Conservation (phyloP, 35 echinoderm and acorn worm species). For the Heliocidaris erythrogramma region DNA sequence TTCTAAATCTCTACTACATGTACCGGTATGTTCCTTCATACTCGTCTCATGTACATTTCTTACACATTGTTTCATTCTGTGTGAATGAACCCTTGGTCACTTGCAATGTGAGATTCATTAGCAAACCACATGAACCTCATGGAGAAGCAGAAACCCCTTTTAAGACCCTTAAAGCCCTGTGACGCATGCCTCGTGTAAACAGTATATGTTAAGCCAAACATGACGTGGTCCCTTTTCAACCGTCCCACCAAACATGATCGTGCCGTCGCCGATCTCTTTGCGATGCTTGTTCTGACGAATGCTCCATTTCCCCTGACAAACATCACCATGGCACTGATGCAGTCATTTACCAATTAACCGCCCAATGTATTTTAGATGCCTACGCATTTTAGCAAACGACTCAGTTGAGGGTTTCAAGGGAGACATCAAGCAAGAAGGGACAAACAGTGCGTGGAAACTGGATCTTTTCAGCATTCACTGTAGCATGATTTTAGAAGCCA, state of each 20-base stretch:
- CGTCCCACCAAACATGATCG: background rate
- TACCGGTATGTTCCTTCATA: no score
- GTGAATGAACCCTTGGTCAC: background rate
- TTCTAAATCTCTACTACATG: no score
- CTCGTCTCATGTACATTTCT: no score
- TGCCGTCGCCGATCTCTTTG: background rate
- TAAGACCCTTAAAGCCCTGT: background rate
- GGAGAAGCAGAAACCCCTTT: background rate
- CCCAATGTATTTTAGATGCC: constrained; percentile 5
- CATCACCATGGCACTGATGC: constrained; percentile 7
- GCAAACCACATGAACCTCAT: background rate
- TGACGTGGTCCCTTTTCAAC: background rate
- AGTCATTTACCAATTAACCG: background rate
- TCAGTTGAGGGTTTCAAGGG: background rate
- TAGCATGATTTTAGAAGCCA: no score
- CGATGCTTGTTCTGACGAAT: background rate
- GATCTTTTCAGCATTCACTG: no score
- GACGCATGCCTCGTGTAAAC: background rate
- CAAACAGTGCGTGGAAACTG: no score
- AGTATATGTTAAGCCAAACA: background rate
- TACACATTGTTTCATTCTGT: background rate
- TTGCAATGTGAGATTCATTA: background rate
- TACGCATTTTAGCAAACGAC: background rate
- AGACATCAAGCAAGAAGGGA: background rate
- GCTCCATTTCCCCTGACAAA: background rate